phyloP scores from a whole-genome alignment of 2,888 invertebrate species.

The Drosophila recens region DNA sequence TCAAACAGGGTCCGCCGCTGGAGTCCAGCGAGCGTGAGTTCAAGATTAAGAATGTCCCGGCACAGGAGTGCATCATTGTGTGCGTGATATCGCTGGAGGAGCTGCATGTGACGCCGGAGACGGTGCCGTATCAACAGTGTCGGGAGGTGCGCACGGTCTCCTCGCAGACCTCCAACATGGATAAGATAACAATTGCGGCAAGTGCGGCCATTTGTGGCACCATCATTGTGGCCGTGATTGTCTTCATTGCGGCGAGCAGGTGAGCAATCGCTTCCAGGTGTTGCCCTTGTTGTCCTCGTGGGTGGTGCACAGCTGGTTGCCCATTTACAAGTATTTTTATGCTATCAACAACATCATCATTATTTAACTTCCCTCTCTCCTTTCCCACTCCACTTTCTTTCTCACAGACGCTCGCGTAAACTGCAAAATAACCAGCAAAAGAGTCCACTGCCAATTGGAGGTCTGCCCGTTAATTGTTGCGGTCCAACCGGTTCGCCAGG shows the following conservation, averaged over 20 bases:
- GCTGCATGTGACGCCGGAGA: slow-evolving; percentile 93
- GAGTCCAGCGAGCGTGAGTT: slow-evolving; percentile 96
- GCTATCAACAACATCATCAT: slow-evolving; percentile 40
- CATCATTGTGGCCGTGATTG: slow-evolving; percentile 94
- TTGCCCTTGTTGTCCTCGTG: slow-evolving; percentile 1
- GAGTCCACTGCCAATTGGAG: slow-evolving; percentile 89
- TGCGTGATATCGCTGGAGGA: slow-evolving; percentile 97
- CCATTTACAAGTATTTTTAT: slow-evolving; percentile 12
- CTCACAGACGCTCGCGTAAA: slow-evolving; percentile 89
- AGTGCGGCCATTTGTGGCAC: slow-evolving; percentile 97
- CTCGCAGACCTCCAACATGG: slow-evolving; percentile 94
- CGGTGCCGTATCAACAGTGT: slow-evolving; percentile 94
- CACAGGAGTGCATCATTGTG: slow-evolving; percentile 97
- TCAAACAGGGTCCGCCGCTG: slow-evolving; percentile 95
- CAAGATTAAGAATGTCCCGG: slow-evolving; percentile 96
- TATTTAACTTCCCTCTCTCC: slow-evolving; percentile 10
- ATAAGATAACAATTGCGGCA: slow-evolving; percentile 97
- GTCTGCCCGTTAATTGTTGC: slow-evolving; percentile 93
- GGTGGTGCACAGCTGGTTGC: neutral
- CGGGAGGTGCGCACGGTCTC: slow-evolving; percentile 94
- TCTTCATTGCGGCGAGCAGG: slow-evolving; percentile 94
- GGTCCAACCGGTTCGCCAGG: slow-evolving; percentile 93
- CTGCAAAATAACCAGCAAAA: slow-evolving; percentile 90
- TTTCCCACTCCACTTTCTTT: neutral
- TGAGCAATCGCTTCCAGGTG: slow-evolving; percentile 53